Evolutionary conservation across 64 coral and sea anemone genomes (phyloP).

Genomic region (Trachythela sp.): DNA sequence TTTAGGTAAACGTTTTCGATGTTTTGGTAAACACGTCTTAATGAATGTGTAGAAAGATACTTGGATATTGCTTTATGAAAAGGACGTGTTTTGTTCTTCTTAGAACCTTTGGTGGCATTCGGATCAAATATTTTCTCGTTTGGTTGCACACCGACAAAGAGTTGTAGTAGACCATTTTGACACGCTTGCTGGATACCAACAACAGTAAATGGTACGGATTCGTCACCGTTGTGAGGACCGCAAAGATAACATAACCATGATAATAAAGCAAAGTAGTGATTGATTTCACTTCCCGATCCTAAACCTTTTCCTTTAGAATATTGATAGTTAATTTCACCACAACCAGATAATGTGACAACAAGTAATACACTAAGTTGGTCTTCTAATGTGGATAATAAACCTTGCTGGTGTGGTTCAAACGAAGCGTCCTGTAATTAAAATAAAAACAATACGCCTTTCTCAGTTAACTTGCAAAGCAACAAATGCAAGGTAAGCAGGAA

Average conservation of each 20-base stretch:
- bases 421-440: constrained; percentile 62
- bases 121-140: not conserved
- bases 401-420: constrained; percentile 39
- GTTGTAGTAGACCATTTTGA: constrained; percentile 69
- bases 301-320: not conserved
- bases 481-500: not conserved
- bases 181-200: constrained; percentile 77
- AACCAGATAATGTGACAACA: constrained; percentile 6
- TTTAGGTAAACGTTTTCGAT: constrained; percentile 3
- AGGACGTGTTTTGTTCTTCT: not conserved
- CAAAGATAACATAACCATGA: constrained; percentile 71
- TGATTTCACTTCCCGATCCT: constrained; percentile 35
- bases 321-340: constrained; percentile 50
- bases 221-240: not conserved
- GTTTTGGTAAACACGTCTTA: constrained; percentile 2
- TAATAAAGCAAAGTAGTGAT: constrained; percentile 49
- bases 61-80: constrained; percentile 18
- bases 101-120: not conserved
- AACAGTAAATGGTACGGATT: constrained; percentile 62
- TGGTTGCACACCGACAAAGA: constrained; percentile 65
- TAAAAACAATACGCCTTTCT: not conserved
- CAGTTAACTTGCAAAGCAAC: not conserved
- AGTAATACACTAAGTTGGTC: not conserved
- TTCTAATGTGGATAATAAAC: constrained; percentile 48
- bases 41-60: constrained; percentile 15